Base-by-base conservation (phyloP, 2,113 vertebrate genomes). In the Chauna torquata region DNA sequence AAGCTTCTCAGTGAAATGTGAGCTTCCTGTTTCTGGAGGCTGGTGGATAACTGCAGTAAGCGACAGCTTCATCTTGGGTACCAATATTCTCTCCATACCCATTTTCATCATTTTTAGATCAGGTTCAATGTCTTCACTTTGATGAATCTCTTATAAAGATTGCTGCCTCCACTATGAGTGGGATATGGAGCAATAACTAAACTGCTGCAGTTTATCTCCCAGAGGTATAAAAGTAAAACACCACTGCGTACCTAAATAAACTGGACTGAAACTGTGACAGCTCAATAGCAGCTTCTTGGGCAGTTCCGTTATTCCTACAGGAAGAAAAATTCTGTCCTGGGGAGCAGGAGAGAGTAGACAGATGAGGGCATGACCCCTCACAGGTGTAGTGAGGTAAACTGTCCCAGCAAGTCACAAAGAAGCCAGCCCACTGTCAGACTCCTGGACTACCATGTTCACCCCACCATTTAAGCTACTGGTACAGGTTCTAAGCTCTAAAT, bases 21-120 rank as follows among this genome's bases (percentile, higher is more conserved):
- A 81, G 49, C 91, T 95, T 94, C 86, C 86, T 76, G 81, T 77
- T 96, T 82, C 91, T 95, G 76, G 68, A 95, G 91, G 92, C 92
- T 95, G 76, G 83, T 88, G 88, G 90, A 64, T 91, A 94, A 95
- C 54, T 94, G 71, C 32, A 88, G 92, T 88, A 75, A 94, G 64
- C 95, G 91, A 97, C 94, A 96, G 86, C 96, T 97, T 96, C 83
- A 96, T 97, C 83, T 86, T 66, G 68, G 64, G 68, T 91, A 77
- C 91, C 96, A 97, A 96, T 97, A 97, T 96, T 95, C 76, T 91
- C 92, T 83, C 83, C 2, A 32, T 66, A 95, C 68, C 28, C 50
- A 78, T 72, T 95, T 94, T 95, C 96, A 97, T 95, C 86, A 96
- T 91, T 92, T 95, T 97, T 88, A 96, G 95, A 97, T 92, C 71